A percentile compares a stretch with the other conserved stretches of the same genome.
Conservation (phyloP, 2,797 vertebrate genomes). For the Florisuga fusca region DNA sequence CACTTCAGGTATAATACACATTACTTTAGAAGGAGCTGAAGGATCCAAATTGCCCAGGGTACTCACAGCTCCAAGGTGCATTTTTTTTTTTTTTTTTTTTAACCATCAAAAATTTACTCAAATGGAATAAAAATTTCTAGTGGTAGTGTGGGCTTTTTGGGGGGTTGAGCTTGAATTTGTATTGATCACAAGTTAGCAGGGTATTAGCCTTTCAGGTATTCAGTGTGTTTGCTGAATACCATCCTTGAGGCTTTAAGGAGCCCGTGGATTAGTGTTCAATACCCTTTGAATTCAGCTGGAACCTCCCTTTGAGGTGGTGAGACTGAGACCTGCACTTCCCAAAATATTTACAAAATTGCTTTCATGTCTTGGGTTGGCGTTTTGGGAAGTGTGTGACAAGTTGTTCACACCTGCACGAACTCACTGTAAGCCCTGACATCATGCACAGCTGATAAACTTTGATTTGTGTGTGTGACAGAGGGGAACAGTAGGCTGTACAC, state of each 20-base stretch:
- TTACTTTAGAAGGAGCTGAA: background rate
- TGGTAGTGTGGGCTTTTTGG: background rate
- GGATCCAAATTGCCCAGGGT: background rate
- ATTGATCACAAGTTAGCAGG: background rate
- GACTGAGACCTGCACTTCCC: background rate
- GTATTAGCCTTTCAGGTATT: background rate
- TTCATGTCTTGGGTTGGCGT: background rate
- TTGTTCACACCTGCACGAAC: background rate
- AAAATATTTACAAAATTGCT: background rate
- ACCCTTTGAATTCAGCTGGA: background rate
- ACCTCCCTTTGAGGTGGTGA: background rate
- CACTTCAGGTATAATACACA: rapidly evolving
- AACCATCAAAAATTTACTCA: background rate
- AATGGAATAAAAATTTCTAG: background rate
- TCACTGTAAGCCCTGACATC: background rate
- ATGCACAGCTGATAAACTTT: too few species aligned
- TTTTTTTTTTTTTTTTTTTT: background rate
- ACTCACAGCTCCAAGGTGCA: background rate
- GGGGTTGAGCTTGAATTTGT: background rate
- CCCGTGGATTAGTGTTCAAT: background rate
- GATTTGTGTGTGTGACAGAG: background rate
- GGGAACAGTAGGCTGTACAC: background rate
- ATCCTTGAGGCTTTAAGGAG: background rate
- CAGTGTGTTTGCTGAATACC: rapidly evolving
- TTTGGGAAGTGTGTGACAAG: rapidly evolving